Evolutionary conservation across 2,797 vertebrate genomes (phyloP), one percentile per base, ranked within the genome.

Genomic region (Alosa sapidissima): DNA sequence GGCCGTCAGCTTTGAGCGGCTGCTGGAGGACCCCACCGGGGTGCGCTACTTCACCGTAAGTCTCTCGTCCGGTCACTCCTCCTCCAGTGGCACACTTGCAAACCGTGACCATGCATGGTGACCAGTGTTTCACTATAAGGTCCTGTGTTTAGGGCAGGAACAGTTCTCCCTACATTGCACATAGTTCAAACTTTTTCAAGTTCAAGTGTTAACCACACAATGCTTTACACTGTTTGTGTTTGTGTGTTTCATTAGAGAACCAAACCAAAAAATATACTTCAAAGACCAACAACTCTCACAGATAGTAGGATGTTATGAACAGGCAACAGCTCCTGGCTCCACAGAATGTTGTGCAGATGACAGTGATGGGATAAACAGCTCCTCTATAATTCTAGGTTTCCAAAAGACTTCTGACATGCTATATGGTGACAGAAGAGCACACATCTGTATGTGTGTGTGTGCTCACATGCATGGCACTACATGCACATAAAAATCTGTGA

Each of bases 1-100:
- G 98, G 98, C 98, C 0, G 94, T 99, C 16, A 98, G 97, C 75
- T 99, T 99, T 0, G 98, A 99, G 91, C 96, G 97, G 1, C 96
- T 99, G 86, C 91, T 99, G 88, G 97, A 99, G 90, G 98, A 99
- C 87, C 96, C 94, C 0, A 90, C 91, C 82, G 98, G 98, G 0
- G 94, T 98, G 55, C 88, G 91, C 78, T 97, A 97, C 92, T 99
- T 99, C 91, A 99, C 97, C 0, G 98, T 99, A 92, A 95, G 97
- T 91, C 85, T 33, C 16, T 21, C 28, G 65, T 33, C 65, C 36
- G 28, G 1, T 28, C 62, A 68, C 62, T 4, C 62, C 24, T n/a
- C 58, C 5, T 19, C 54, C 19, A 8, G 51, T 52, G 51, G 19
- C 55, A n/a, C 4, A 58, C 19, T 5, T 58, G 55, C 19, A 58